Conservation (phyloP, 2,113 vertebrate genomes). For the Cyphomyrus discorhynchus region DNA sequence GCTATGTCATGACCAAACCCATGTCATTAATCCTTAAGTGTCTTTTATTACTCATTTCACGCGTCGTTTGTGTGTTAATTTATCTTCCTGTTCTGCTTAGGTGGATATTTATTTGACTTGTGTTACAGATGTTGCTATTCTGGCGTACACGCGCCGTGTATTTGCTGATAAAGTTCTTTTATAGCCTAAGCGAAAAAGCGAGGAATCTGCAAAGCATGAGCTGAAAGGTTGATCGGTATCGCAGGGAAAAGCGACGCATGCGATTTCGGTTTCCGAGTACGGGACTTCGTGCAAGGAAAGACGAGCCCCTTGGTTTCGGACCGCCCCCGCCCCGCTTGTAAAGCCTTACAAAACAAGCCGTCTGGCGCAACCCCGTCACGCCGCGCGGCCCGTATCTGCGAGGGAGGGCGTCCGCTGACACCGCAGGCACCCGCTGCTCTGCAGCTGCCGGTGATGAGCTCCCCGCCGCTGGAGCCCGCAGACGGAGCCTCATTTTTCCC, state of each 20-base stretch:
- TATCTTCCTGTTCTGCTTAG: not conserved
- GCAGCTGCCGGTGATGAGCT: conserved; percentile 2
- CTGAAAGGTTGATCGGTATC: not conserved
- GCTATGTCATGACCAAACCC: not conserved
- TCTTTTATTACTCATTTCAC: not conserved
- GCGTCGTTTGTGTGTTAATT: not conserved
- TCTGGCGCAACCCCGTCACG: not conserved
- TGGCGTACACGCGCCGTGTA: not conserved
- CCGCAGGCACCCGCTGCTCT: not conserved
- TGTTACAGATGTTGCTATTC: not conserved
- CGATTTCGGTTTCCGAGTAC: not conserved
- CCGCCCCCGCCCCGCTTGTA: not conserved
- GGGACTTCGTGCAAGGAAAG: not conserved
- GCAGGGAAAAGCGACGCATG: not conserved
- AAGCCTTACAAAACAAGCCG: not conserved
- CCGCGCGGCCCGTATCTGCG: not conserved
- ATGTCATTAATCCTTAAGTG: not conserved
- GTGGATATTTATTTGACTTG: not conserved
- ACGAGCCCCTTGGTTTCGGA: not conserved
- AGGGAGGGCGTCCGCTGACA: conserved; percentile 7
- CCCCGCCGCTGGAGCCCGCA: not conserved
- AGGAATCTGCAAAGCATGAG: not conserved
- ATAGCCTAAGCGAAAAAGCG: not conserved
- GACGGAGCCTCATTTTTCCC: conserved; percentile 7
- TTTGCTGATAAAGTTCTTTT: not conserved